Conservation (phyloP, 2,888 invertebrate species). For the Scelioninae gen. 1 region DNA sequence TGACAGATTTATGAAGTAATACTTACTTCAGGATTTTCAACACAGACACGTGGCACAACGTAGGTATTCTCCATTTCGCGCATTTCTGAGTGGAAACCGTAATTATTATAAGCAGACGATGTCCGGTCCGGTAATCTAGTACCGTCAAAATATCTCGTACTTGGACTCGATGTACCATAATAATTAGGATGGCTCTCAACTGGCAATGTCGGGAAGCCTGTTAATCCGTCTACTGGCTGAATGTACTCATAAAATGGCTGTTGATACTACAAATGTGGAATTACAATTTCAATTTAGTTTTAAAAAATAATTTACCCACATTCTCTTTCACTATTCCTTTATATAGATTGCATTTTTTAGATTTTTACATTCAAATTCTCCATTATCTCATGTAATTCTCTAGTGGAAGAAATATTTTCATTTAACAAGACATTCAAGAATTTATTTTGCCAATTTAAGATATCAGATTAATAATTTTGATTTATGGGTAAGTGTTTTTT, state of each 20-base stretch:
- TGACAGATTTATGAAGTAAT: not conserved
- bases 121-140: conserved; percentile 70
- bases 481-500: no score
- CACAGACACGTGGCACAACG: conserved; percentile 78
- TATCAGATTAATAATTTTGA: no score
- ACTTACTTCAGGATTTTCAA: conserved; percentile 80
- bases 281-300: no score
- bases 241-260: conserved; percentile 80
- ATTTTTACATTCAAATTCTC: no score
- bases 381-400: no score
- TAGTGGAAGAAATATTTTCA: no score
- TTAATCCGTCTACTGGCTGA: conserved; percentile 64
- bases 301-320: no score
- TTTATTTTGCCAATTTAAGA: no score
- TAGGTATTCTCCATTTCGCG: conserved; percentile 79
- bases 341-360: no score
- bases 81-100: conserved; percentile 81
- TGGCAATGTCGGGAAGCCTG: conserved; percentile 70
- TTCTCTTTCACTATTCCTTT: no score
- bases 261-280: conserved; percentile 72
- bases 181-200: conserved; percentile 76
- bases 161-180: conserved; percentile 78
- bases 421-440: no score
- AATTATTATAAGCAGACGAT: conserved; percentile 79
- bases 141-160: conserved; percentile 70